phyloP scores from a whole-genome alignment of 2,113 vertebrate species.

The Neotoma lepida region DNA sequence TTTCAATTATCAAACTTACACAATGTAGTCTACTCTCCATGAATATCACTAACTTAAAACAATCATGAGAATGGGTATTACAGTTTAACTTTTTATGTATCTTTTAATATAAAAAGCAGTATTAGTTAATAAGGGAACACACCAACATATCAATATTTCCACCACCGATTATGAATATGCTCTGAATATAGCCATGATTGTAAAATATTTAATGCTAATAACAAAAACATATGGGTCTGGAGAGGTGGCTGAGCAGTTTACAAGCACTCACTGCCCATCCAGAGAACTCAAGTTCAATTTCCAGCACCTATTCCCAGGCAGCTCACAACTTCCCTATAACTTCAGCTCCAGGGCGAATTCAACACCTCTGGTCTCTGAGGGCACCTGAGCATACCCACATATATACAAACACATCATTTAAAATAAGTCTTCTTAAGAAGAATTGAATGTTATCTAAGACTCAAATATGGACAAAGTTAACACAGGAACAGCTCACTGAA shows the following conservation, averaged over 20 bases:
- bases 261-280: neutral
- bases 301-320: neutral
- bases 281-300: neutral
- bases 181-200: neutral
- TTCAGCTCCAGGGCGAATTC: neutral
- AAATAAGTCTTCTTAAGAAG: neutral
- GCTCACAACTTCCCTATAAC: neutral
- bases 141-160: slow-evolving; percentile 32
- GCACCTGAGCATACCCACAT: neutral
- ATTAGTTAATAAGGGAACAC: slow-evolving; percentile 19
- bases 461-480: slow-evolving; percentile 54
- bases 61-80: slow-evolving; percentile 49
- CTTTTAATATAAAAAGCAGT: slow-evolving; percentile 46
- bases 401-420: neutral
- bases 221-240: slow-evolving; percentile 21
- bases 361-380: neutral
- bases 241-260: neutral
- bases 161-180: slow-evolving; percentile 21
- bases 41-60: slow-evolving; percentile 42
- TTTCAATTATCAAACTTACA: slow-evolving; percentile 63
- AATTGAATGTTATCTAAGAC: slow-evolving; percentile 49
- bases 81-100: slow-evolving; percentile 49
- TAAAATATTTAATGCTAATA: slow-evolving; percentile 23
- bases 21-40: slow-evolving; percentile 7
- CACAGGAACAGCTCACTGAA: neutral